These are phyloP conservation scores for Talpa occidentalis DNA, from an alignment of 2,113 vertebrate species.

Conservation along the genomic window DNA sequence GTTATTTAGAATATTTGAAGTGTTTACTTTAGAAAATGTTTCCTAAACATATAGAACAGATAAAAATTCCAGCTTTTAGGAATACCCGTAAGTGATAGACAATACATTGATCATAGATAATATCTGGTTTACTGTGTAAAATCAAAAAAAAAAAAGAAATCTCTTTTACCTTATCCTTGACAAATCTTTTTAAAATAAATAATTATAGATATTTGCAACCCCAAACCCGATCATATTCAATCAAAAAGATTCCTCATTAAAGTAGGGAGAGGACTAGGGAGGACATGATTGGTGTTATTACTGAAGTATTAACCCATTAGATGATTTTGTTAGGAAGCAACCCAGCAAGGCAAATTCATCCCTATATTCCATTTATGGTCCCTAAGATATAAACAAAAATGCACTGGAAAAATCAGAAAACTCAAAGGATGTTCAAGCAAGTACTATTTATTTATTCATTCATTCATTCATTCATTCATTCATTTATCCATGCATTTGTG, in stretches of 20 bases:
- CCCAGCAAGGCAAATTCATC: not conserved
- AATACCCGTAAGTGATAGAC: not conserved
- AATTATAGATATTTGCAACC: not conserved
- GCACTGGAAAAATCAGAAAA: not conserved
- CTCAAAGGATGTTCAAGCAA: not conserved
- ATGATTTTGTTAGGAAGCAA: not conserved
- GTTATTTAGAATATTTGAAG: not conserved
- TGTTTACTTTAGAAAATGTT: not conserved
- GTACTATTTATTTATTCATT: not conserved
- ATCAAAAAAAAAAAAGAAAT: not conserved
- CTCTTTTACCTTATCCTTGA: not conserved
- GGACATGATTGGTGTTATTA: not conserved
- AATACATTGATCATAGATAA: not conserved
- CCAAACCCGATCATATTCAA: not conserved
- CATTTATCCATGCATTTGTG: not conserved
- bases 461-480: not conserved
- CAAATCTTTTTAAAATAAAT: not conserved
- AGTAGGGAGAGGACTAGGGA: rapidly evolving
- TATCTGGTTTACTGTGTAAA: not conserved
- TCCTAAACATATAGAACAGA: not conserved
- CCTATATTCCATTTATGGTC: not conserved
- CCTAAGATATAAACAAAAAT: not conserved
- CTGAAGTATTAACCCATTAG: not conserved
- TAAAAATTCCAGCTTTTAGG: not conserved
- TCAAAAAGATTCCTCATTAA: not conserved